These are phyloP conservation scores for Oryzias curvinotus DNA, from an alignment of 2,113 vertebrate species.

Conservation along the genomic window DNA sequence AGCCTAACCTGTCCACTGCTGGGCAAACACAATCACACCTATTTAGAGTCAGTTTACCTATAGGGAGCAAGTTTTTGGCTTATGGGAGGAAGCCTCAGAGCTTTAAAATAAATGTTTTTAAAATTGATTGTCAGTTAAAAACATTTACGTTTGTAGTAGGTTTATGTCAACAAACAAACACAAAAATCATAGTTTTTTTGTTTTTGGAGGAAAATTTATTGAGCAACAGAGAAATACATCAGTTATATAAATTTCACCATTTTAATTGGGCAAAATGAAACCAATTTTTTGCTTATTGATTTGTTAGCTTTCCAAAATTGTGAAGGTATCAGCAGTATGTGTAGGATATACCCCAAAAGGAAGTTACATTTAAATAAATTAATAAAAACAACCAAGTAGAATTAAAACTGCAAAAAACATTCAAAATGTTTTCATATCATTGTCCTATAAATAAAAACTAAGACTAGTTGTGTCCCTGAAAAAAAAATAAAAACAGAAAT, in stretches of 20 bases:
- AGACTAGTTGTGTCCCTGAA: conserved; percentile 1
- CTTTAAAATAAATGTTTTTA: too few species aligned
- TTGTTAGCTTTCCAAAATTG: too few species aligned
- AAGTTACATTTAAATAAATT: neutral
- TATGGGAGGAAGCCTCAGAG: too few species aligned
- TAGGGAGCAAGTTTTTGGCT: too few species aligned
- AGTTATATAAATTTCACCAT: neutral
- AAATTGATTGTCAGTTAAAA: too few species aligned
- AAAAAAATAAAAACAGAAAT: neutral
- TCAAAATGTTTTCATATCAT: neutral
- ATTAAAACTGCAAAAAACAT: conserved; percentile 8
- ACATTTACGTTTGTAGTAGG: neutral
- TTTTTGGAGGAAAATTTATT: conserved; percentile 29
- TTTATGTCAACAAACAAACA: neutral
- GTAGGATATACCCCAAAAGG: too few species aligned
- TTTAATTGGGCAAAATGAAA: neutral
- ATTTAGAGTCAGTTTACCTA: too few species aligned
- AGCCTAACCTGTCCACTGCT: too few species aligned
- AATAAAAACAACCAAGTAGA: neutral
- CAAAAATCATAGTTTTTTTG: neutral
- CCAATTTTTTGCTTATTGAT: neutral
- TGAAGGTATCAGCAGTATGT: too few species aligned
- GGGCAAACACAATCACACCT: too few species aligned
- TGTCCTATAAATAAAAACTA: conserved; percentile 4
- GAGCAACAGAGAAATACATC: conserved; percentile 6